Conservation (phyloP, 2,797 vertebrate genomes). For the Psittacula echo region DNA sequence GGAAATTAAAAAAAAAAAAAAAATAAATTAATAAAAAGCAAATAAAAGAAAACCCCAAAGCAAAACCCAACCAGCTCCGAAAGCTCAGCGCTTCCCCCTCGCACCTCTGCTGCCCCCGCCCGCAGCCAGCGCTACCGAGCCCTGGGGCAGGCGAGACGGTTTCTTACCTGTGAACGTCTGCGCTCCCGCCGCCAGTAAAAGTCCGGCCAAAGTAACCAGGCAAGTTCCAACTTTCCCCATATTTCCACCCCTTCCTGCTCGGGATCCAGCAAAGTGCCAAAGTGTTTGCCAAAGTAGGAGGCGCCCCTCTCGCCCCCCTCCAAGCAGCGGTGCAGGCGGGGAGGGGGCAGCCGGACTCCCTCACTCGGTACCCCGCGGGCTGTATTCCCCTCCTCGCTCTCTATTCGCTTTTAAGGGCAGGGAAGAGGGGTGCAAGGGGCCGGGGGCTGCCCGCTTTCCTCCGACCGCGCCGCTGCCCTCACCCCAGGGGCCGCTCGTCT, state of each 20-base stretch:
- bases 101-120: not conserved
- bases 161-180: conserved; percentile 79
- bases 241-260: conserved; percentile 45
- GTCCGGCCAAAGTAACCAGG: conserved; percentile 82
- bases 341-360: not conserved
- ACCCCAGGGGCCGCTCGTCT: not conserved
- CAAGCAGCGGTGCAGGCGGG: not conserved
- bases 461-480: not conserved
- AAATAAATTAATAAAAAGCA: not conserved
- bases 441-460: not conserved
- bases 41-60: rapidly evolving
- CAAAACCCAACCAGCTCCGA: not conserved
- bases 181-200: conserved; percentile 75
- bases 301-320: conserved; percentile 26
- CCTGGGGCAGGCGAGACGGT: not conserved
- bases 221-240: conserved; percentile 81
- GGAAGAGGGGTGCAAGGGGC: not conserved
- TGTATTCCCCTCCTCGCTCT: not conserved
- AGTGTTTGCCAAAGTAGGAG: conserved; percentile 55
- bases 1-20: rapidly evolving
- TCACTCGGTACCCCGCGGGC: not conserved
- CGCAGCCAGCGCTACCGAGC: not conserved
- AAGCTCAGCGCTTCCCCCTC: not conserved
- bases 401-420: not conserved
- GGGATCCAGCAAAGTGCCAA: conserved; percentile 48